Conservation (phyloP, 2,797 vertebrate species). For the Phoebastria nigripes region DNA sequence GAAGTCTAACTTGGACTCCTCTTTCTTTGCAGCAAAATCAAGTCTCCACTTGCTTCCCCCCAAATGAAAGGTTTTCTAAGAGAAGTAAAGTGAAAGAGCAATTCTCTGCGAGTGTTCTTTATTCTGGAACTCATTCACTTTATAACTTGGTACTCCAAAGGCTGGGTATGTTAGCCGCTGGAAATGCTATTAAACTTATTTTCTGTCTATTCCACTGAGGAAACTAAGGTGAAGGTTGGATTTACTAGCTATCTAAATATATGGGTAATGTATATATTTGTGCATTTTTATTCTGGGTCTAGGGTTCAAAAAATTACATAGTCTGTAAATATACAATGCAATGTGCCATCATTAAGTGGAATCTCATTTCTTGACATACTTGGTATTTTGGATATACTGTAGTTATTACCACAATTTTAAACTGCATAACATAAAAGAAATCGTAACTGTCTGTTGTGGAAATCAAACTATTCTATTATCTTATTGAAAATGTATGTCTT, state of each 20-base stretch:
- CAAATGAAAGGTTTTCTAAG: conserved; percentile 36
- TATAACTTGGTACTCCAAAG: not conserved
- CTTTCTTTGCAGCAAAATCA: conserved; percentile 14
- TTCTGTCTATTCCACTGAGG: not conserved
- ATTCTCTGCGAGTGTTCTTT: conserved; percentile 22
- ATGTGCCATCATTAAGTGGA: not conserved
- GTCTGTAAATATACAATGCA: not conserved
- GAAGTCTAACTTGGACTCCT: conserved; percentile 36
- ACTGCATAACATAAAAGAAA: not conserved
- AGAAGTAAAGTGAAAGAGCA: conserved; percentile 19
- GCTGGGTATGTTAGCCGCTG: conserved; percentile 9
- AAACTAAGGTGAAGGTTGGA: not conserved
- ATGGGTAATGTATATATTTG: not conserved
- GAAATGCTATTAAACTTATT: not conserved
- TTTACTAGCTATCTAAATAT: not conserved
- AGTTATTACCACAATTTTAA: not conserved
- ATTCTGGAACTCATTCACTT: conserved; percentile 17
- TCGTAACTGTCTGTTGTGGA: not conserved
- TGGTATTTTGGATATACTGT: not conserved
- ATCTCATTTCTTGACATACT: not conserved
- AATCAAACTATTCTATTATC: not conserved
- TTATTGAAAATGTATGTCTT: not conserved
- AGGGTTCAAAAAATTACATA: not conserved
- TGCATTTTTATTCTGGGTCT: not conserved
- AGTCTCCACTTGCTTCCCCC: not conserved